phyloP scores from a whole-genome alignment of 2,113 vertebrate species.

The Calidris pygmaea region DNA sequence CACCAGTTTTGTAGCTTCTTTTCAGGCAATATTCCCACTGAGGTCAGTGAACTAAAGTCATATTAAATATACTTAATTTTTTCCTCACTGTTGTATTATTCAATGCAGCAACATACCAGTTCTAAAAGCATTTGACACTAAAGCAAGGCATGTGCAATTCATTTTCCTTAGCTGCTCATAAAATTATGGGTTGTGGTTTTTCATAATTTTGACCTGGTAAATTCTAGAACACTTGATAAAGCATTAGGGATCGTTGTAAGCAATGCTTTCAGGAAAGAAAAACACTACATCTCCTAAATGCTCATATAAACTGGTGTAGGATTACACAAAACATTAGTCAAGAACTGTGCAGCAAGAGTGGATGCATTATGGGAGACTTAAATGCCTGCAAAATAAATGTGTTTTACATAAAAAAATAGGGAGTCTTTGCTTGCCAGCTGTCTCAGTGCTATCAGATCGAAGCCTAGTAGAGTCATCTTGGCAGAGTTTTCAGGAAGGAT shows the following conservation, averaged over 20 bases:
- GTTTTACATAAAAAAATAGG: not conserved
- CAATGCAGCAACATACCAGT: not conserved
- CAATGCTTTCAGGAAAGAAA: not conserved
- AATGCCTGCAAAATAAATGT: not conserved
- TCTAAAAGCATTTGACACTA: not conserved
- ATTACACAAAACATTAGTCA: not conserved
- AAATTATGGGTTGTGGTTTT: not conserved
- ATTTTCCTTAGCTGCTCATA: not conserved
- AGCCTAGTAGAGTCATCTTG: not conserved
- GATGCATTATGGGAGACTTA: not conserved
- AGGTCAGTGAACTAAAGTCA: not conserved
- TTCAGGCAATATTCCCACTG: not conserved
- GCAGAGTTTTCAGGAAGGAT: not conserved
- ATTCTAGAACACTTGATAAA: not conserved
- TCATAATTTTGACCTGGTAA: not conserved
- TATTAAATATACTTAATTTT: not conserved
- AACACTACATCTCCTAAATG: not conserved
- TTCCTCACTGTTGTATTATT: not conserved
- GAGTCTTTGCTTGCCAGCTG: not conserved
- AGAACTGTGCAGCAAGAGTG: not conserved
- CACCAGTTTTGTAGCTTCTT: not conserved
- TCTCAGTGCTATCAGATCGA: not conserved
- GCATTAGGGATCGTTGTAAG: not conserved
- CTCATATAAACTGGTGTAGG: not conserved
- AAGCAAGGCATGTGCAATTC: not conserved